These are phyloP conservation scores for Anastrepha ludens DNA, from an alignment of 1,140 invertebrate genomes.

Conservation along the genomic window DNA sequence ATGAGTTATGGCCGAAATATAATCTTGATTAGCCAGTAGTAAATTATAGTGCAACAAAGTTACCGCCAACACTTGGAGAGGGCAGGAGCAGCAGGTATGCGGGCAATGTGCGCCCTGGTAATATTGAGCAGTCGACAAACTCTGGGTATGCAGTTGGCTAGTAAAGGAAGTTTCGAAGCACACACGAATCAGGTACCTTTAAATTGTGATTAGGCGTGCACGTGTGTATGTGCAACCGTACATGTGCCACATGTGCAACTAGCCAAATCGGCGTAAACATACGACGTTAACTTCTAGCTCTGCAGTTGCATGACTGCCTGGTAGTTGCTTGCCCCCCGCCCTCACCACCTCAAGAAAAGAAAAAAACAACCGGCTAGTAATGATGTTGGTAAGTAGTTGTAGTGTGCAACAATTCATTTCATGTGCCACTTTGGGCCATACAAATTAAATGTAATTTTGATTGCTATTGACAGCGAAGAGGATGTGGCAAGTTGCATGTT, in stretches of 20 bases:
- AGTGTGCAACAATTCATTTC: slow-evolving; percentile 8
- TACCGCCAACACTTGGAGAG: not conserved
- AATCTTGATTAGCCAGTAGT: slow-evolving; percentile 42
- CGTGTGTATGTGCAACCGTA: not conserved
- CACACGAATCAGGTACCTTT: slow-evolving; percentile 7
- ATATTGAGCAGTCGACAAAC: not conserved
- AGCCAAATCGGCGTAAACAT: not conserved
- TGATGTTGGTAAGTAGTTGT: slow-evolving; percentile 23
- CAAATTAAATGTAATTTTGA: slow-evolving; percentile 49
- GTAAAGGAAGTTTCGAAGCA: not conserved
- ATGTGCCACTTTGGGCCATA: slow-evolving; percentile 20
- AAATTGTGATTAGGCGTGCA: slow-evolving; percentile 21
- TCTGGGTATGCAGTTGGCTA: not conserved
- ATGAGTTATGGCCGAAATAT: slow-evolving; percentile 47
- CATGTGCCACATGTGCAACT: not conserved
- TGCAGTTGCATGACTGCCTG: not conserved
- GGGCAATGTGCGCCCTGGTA: not conserved
- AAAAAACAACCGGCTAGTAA: not conserved
- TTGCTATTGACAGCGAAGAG: slow-evolving; percentile 34
- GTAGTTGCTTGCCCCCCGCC: slow-evolving; percentile 3
- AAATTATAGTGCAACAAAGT: slow-evolving; percentile 52
- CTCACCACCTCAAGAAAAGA: too few species aligned
- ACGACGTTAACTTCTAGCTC: not conserved
- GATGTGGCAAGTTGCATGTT: slow-evolving; percentile 2
- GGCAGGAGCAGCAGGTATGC: not conserved